Base-by-base conservation (phyloP, 2,113 vertebrate species). In the Otolemur garnettii region DNA sequence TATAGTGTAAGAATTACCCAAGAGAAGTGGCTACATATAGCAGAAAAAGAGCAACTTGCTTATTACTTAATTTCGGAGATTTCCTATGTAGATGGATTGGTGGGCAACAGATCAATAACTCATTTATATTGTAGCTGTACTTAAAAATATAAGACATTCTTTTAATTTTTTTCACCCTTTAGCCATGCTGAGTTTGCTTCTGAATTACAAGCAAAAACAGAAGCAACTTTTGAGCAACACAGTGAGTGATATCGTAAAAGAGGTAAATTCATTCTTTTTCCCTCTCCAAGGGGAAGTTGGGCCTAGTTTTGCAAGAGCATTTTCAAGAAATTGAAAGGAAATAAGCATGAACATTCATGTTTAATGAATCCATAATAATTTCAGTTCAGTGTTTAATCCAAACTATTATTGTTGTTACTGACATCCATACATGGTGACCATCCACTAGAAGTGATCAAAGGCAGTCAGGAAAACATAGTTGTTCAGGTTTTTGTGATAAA, bases 311-410 rank as follows among this genome's bases (percentile, higher is more conserved):
- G 75, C 85, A 97, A 97, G 95, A 93, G 62, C 92, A 64, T 84
- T 71, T 91, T 92, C 50, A 96, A 94, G 35, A 45, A 79, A 85
- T 45, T 94, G 53, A 69, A 81, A 97, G 30, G 42, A 94, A 97
- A 95, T 95, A 78, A 77, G 81, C 68, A 94, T 83, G 87, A 87
- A 60, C 82, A 91, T 93, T 71, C 12, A 4, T 90, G 84, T 96
- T 97, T 90, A 97, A 96, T 86, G 91, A 97, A 28, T 89, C 93
- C 86, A 60, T 81, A 91, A 96, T 91, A 95, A 92, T 90, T 30
- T 38, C 28, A 94, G 57, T 90, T 97, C 83, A 96, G 85, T 90
- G 93, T 97, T 98, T 96, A 97, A 97, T 93, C 93, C 96, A 94
- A 60, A 87, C 28, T 50, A 53, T 22, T 33, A 7, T 28, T 53